Evolutionary conservation across 2,888 invertebrate species (phyloP).

Genomic region (Rhingia campestris): DNA sequence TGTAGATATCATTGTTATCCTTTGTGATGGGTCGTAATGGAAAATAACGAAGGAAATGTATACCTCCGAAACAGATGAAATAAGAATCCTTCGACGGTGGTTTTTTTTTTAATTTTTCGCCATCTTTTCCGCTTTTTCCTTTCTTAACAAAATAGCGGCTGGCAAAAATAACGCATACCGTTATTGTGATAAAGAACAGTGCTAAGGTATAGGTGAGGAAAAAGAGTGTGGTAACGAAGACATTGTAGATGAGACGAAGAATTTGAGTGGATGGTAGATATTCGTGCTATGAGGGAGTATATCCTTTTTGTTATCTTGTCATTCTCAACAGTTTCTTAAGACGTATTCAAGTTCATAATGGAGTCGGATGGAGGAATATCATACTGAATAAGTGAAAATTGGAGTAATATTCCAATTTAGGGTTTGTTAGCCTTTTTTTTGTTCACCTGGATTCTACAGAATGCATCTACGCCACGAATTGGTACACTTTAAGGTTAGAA

Average conservation of each 20-base stretch:
- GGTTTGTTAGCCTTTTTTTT: constrained; percentile 34
- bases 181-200: constrained; percentile 56
- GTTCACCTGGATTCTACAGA: neutral
- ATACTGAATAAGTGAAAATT: constrained; percentile 68
- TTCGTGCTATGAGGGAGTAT: constrained; percentile 26
- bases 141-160: constrained; percentile 60
- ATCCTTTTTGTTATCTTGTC: constrained; percentile 8
- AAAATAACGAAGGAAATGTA: constrained; percentile 72
- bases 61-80: constrained; percentile 72
- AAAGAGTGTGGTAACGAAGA: neutral
- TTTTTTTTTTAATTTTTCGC: constrained; percentile 45
- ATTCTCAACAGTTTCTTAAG: constrained; percentile 29
- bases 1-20: constrained; percentile 71
- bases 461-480: too few relatives aligned
- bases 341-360: constrained; percentile 64
- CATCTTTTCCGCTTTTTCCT: constrained; percentile 26
- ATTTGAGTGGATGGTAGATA: constrained; percentile 2
- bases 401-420: constrained; percentile 68
- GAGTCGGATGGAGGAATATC: constrained; percentile 53
- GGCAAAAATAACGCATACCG: constrained; percentile 61
- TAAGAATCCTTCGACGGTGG: constrained; percentile 67
- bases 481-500: too few relatives aligned
- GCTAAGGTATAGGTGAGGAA: neutral
- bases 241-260: constrained; percentile 44
- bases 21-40: constrained; percentile 74